Evolutionary conservation across 2,888 invertebrate species (phyloP).

Genomic region (Netelia melanura): DNA sequence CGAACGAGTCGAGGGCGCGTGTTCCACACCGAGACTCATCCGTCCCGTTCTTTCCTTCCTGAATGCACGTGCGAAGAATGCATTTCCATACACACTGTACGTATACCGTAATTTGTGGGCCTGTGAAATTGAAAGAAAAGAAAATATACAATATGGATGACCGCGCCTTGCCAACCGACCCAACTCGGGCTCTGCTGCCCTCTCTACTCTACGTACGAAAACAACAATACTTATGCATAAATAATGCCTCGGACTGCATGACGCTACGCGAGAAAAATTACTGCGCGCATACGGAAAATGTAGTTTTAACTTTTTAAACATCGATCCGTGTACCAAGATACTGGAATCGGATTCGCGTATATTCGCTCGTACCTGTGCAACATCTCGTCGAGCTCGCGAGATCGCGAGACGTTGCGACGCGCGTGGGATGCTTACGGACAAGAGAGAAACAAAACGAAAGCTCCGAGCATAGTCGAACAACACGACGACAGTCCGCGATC

Average conservation of each 20-base stretch:
- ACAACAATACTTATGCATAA: neutral
- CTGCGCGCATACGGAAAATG: neutral
- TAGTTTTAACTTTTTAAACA: neutral
- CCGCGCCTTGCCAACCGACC: neutral
- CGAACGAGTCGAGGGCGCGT: conserved; percentile 55
- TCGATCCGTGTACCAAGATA: conserved; percentile 15
- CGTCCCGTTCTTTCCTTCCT: neutral
- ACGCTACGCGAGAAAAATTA: no score
- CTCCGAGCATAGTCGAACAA: neutral
- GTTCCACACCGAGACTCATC: conserved; percentile 31
- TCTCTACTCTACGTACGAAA: neutral
- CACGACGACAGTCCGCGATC: conserved; percentile 32
- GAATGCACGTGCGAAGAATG: neutral
- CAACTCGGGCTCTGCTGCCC: no score
- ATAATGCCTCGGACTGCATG: no score
- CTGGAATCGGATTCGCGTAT: conserved; percentile 5
- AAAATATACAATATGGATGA: neutral
- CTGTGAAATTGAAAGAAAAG: neutral
- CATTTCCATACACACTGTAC: no score
- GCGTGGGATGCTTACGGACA: conserved; percentile 56
- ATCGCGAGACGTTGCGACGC: conserved; percentile 67
- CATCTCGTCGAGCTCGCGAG: conserved; percentile 52
- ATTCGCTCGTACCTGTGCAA: neutral
- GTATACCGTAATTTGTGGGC: no score
- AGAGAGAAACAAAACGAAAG: conserved; percentile 18